phyloP scores from a whole-genome alignment of 2,888 invertebrate genomes.

The Cremastinae sp. region DNA sequence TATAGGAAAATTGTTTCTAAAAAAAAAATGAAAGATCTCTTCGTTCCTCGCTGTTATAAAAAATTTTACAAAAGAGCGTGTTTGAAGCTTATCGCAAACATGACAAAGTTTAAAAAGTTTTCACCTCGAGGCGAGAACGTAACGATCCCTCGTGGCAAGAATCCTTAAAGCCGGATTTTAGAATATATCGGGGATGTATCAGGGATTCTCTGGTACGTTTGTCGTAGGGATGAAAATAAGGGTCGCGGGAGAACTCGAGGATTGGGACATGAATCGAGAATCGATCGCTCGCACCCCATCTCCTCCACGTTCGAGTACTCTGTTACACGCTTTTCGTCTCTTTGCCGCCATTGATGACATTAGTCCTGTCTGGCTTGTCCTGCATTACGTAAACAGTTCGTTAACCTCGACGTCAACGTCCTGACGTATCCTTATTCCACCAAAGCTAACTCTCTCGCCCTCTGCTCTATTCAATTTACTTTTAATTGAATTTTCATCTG shows the following conservation, averaged over 20 bases:
- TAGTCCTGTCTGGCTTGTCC: conserved; percentile 61
- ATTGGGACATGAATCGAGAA: conserved; percentile 68
- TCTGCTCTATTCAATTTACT: conserved; percentile 8
- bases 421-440: background rate
- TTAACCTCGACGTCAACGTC: conserved; percentile 32
- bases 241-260: conserved; percentile 23
- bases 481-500: conserved; percentile 17
- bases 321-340: conserved; percentile 39
- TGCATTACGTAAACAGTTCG: conserved; percentile 8
- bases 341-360: conserved; percentile 63
- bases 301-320: conserved; percentile 55
- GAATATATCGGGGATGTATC: conserved; percentile 9
- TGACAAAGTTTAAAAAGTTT: background rate
- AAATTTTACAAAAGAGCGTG: too few relatives aligned
- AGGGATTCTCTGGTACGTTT: background rate
- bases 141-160: conserved; percentile 21
- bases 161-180: conserved; percentile 35
- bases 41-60: too few relatives aligned
- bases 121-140: background rate
- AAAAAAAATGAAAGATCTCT: too few relatives aligned
- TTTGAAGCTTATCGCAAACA: too few relatives aligned
- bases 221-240: conserved; percentile 2
- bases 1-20: too few relatives aligned
- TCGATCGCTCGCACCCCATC: conserved; percentile 68
- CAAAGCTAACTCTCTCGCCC: background rate